Conservation (phyloP, 2,113 vertebrate species). For the Petromus typicus region DNA sequence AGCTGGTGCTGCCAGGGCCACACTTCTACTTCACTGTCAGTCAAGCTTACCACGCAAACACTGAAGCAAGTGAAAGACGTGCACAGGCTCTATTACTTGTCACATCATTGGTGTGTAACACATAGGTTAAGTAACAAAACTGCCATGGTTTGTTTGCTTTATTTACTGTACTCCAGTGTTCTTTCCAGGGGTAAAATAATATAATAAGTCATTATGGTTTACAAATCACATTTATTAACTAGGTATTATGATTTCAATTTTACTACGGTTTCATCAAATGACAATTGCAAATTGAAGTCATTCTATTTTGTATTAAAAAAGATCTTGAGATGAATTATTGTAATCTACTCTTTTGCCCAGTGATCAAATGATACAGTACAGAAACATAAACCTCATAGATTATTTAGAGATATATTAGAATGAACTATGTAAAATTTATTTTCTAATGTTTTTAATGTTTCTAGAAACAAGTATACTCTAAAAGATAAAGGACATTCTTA, state of each 20-base stretch:
- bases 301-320: background rate
- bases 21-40: constrained; percentile 96
- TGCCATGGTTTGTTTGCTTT: background rate
- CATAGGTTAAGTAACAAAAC: constrained; percentile 52
- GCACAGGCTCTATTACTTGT: constrained; percentile 82
- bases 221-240: background rate
- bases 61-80: constrained; percentile 97
- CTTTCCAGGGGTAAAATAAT: background rate
- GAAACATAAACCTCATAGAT: background rate
- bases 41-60: constrained; percentile 96
- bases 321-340: background rate
- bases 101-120: background rate
- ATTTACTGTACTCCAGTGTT: background rate
- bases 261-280: background rate
- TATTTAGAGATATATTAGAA: background rate
- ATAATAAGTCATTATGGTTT: background rate
- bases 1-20: background rate
- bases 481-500: background rate
- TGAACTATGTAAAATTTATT: background rate
- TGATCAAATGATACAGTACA: background rate
- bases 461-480: background rate
- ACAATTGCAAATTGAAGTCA: background rate
- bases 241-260: background rate
- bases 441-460: background rate
- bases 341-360: background rate